phyloP scores from a whole-genome alignment of 2,888 invertebrate species.

The Junonia oenone region DNA sequence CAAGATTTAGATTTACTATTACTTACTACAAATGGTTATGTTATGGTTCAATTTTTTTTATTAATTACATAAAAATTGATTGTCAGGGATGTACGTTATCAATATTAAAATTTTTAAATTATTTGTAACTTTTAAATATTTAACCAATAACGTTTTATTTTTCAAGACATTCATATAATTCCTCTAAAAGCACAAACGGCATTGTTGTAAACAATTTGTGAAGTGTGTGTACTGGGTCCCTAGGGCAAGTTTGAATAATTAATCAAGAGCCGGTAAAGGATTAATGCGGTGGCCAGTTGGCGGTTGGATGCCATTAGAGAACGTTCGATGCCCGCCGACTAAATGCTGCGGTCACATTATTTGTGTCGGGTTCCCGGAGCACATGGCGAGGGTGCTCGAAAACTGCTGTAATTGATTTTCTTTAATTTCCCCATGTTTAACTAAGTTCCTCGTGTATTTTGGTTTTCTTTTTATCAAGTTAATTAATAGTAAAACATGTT shows the following conservation, averaged over 20 bases:
- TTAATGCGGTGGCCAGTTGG: constrained; percentile 77
- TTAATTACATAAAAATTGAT: too few species aligned
- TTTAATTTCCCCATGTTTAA: constrained; percentile 21
- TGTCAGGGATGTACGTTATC: too few species aligned
- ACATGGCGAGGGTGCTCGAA: constrained; percentile 38
- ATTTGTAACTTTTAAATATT: background rate
- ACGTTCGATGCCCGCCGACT: constrained; percentile 66
- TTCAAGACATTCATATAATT: constrained; percentile 11
- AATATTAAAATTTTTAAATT: background rate
- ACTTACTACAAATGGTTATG: too few species aligned
- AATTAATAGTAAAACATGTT: constrained; percentile 10
- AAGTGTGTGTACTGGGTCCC: constrained; percentile 51
- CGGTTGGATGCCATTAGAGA: constrained; percentile 74
- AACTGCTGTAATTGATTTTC: constrained; percentile 38
- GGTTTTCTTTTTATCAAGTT: background rate
- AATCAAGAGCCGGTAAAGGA: constrained; percentile 76
- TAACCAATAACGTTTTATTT: background rate
- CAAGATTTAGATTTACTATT: too few species aligned
- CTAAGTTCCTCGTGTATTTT: constrained; percentile 18
- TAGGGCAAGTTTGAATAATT: constrained; percentile 73
- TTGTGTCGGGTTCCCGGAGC: constrained; percentile 44
- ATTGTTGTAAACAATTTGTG: constrained; percentile 61
- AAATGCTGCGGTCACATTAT: constrained; percentile 70
- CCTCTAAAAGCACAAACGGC: constrained; percentile 26
- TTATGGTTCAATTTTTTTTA: too few species aligned